Base-by-base conservation (phyloP, 1,140 invertebrate genomes). In the Euura saliciscinereae region DNA sequence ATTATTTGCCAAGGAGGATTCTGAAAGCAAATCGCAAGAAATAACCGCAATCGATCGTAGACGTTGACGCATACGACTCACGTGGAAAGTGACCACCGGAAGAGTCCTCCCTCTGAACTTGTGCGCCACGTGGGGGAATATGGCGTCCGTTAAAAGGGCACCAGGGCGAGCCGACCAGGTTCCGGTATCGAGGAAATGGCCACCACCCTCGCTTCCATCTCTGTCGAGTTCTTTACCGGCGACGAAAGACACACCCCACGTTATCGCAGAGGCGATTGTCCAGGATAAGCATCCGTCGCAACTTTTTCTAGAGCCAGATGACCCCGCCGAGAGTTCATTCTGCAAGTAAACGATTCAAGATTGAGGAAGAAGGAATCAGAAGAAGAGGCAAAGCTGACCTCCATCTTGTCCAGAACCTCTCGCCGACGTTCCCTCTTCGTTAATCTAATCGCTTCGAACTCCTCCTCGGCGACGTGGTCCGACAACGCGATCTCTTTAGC, bases 1-100 rank as follows among this genome's bases (percentile, higher is more conserved):
- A 95, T 82, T 7, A 93, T 92, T 80, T 95, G 93, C 95, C 95
- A 97, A 0, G 95, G 95, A 2, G 95, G 95, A 88, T 94, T 95
- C 95, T 96, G 83, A 69, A 85, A 87, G 76, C 51, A 59, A 78
- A 74, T 77, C 76, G 76, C 81, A 79, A 44, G 10, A n/a, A 11
- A 6, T 44, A 69, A n/a, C 46, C 44, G 28, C 28, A 71, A 71
- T 68, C n/a, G 10, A n/a, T 28, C 28, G 28, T 1, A 28, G 28
- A 73, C 44, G 72, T 28, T 28, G 28, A 28, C 28, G 28, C 69
- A 70, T 43, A 72, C 67, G 64, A 87, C 89, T 89, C 85, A 94
- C 93, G 82, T 94, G 91, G 83, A 91, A 92, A 0, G 92, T 91
- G 2, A 92, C 85, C 8, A 95, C 87, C 0, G 93, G 91, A 70